Percentiles rank a stretch among this genome's conserved stretches.
These are phyloP conservation scores for Nasonia giraulti DNA, from an alignment of 1,140 invertebrate genomes.

Conservation along the genomic window DNA sequence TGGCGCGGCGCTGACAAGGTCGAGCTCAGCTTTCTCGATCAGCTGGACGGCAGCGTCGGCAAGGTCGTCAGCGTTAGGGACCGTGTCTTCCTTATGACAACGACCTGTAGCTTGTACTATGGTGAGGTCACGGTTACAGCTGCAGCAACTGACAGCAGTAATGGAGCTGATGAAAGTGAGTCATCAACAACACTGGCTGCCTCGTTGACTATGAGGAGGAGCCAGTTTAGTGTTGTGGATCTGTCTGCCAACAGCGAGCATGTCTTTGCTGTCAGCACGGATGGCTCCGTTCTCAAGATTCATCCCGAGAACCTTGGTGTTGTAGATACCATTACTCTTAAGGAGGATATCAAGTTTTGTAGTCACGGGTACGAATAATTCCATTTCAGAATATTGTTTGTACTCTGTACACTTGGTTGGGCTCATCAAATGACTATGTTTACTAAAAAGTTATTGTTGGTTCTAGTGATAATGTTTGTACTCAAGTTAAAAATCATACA, in stretches of 20 bases:
- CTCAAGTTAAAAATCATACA: not conserved
- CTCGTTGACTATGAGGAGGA: constrained; percentile 57
- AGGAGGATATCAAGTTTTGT: constrained; percentile 79
- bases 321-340: constrained; percentile 78
- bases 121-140: constrained; percentile 56
- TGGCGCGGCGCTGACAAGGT: constrained; percentile 68
- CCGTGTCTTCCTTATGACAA: constrained; percentile 67
- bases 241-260: constrained; percentile 77
- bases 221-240: constrained; percentile 74
- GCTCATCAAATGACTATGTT: no score
- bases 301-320: constrained; percentile 74
- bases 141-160: not conserved
- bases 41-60: constrained; percentile 62
- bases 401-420: not conserved
- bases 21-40: constrained; percentile 60
- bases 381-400: not conserved
- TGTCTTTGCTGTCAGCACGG: constrained; percentile 78
- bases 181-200: constrained; percentile 36
- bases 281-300: constrained; percentile 78
- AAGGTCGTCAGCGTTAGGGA: constrained; percentile 65
- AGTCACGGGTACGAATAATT: constrained; percentile 74
- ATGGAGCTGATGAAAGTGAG: constrained; percentile 23
- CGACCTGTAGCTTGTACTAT: constrained; percentile 64
- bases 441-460: no score
- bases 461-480: no score